phyloP scores from a whole-genome alignment of 2,797 vertebrate genomes.

The Poecilia velifera region DNA sequence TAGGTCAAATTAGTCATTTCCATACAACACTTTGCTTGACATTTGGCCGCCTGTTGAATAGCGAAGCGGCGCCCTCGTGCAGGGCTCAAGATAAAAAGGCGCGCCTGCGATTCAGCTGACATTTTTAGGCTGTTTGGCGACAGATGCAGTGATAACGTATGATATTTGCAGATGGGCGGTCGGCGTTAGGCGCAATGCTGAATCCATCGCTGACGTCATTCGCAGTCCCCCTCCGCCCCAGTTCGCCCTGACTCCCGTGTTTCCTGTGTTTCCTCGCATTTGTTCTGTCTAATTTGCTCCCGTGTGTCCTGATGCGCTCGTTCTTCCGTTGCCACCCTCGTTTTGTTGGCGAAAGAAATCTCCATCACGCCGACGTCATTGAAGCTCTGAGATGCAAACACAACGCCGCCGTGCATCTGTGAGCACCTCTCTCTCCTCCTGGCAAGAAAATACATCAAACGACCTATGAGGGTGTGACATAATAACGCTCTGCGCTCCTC shows the following conservation, averaged over 20 bases:
- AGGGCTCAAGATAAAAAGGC: slow-evolving; percentile 12
- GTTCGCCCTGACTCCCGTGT: slow-evolving; percentile 22
- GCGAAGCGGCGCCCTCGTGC: slow-evolving; percentile 10
- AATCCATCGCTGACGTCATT: slow-evolving; percentile 5
- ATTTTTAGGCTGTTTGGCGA: slow-evolving; percentile 26
- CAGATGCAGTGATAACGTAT: slow-evolving; percentile 37
- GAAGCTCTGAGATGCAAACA: slow-evolving; percentile 9
- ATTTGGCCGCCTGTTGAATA: slow-evolving; percentile 33
- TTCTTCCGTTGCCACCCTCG: background rate
- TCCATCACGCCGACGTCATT: slow-evolving; percentile 23
- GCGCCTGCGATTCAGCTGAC: slow-evolving; percentile 21
- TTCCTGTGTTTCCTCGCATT: slow-evolving; percentile 20
- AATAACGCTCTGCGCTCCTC: slow-evolving; percentile 22
- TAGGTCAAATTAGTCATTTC: slow-evolving; percentile 18
- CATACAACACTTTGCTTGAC: slow-evolving; percentile 24
- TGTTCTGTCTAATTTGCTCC: slow-evolving; percentile 25
- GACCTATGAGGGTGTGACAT: slow-evolving; percentile 30
- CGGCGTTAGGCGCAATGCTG: slow-evolving; percentile 5
- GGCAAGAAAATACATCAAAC: slow-evolving; percentile 16
- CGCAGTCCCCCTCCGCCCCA: slow-evolving; percentile 10
- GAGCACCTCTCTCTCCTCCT: slow-evolving; percentile 4
- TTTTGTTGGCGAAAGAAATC: slow-evolving; percentile 5
- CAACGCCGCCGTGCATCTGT: background rate
- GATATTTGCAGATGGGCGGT: slow-evolving; percentile 19
- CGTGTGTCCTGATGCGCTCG: slow-evolving; percentile 16